Base-by-base conservation (phyloP, 1,140 invertebrate species). In the Choristoneura fumiferana region DNA sequence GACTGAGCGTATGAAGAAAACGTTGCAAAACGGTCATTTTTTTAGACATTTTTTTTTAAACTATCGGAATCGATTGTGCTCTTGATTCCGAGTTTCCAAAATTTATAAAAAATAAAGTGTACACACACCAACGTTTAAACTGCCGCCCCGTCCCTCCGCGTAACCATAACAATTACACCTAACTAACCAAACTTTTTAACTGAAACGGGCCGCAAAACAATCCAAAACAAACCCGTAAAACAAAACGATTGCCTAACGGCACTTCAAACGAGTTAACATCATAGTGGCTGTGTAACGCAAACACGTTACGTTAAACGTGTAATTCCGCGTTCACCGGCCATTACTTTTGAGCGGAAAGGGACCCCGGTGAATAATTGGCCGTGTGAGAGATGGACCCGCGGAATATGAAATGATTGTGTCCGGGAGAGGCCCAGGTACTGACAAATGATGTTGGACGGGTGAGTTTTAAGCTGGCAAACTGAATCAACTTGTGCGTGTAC, bases 371-470 rank as follows among this genome's bases (percentile, higher is more conserved):
- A 87, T 87, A 84, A 87, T 84, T 84, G 75, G 83, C 71, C 70
- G 63, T 49, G 66, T 74, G 76, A 74, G 77, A 77, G 78, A 79
- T 78, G 72, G 76, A 79, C 71, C 69, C 64, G 73, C 70, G 80
- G 75, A 84, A 82, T 87, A 84, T 87, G 81, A 80, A 82, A 82
- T 80, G 79, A 78, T 77, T 76, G 67, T 75, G 77, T 74, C 74
- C 73, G 67, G 67, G 33, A 72, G 69, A 75, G 69, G 73, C 63
- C 55, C 57, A 66, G 64, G 63, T 62, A 65, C 61, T 18, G 70
- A 73, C 67, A 74, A 76, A 76, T 74, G 71, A 56, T 57, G 57
- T 66, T n/a, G n/a, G n/a, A n/a, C n/a, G n/a, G n/a, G n/a, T n/a
- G n/a, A n/a, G n/a, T n/a, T n/a, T n/a, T n/a, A n/a, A n/a, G n/a